phyloP scores from a whole-genome alignment of 2,113 vertebrate genomes.

The Enhydra lutris region DNA sequence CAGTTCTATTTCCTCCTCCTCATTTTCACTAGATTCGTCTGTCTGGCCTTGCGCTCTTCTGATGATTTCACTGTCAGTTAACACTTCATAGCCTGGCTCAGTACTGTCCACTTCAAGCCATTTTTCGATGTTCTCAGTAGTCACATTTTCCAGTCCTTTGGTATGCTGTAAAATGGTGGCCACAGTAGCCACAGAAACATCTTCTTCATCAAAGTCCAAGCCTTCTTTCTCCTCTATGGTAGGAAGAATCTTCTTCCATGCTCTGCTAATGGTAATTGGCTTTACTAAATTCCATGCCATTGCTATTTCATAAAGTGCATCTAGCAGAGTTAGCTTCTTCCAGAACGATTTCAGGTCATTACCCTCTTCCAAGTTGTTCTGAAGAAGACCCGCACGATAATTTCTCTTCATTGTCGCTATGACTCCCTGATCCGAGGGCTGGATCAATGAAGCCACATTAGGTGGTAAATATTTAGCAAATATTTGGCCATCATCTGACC shows the following conservation, averaged over 20 bases:
- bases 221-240: constrained; percentile 62
- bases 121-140: constrained; percentile 64
- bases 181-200: constrained; percentile 61
- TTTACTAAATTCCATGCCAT: constrained; percentile 73
- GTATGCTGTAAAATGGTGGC: constrained; percentile 69
- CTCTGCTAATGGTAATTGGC: constrained; percentile 63
- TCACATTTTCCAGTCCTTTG: constrained; percentile 69
- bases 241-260: constrained; percentile 74
- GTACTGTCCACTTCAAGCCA: constrained; percentile 76
- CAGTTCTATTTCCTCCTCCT: constrained; percentile 71
- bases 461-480: constrained; percentile 76
- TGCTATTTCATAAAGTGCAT: constrained; percentile 74
- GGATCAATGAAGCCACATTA: constrained; percentile 67
- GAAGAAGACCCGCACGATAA: constrained; percentile 71
- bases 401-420: constrained; percentile 68
- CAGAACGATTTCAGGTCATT: constrained; percentile 73
- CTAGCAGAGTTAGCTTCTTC: constrained; percentile 72
- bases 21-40: constrained; percentile 73
- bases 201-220: constrained; percentile 60
- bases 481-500: constrained; percentile 77
- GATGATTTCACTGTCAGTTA: constrained; percentile 76
- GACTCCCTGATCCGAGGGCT: constrained; percentile 70
- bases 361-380: constrained; percentile 73
- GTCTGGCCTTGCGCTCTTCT: constrained; percentile 74
- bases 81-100: constrained; percentile 74